Conservation (phyloP, 2,797 vertebrate species). For the Moxostoma hubbsi region DNA sequence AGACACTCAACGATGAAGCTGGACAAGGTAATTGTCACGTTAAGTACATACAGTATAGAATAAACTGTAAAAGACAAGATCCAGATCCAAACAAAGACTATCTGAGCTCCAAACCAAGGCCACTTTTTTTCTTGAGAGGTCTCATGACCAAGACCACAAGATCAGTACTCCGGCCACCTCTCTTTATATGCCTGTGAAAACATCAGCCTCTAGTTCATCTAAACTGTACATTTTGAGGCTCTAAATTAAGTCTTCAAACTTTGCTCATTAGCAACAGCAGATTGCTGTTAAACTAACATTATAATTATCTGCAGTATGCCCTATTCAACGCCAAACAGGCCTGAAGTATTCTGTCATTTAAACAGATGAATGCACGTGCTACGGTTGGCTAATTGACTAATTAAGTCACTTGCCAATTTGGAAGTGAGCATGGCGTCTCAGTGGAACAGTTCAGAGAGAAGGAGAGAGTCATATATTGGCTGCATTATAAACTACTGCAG, state of each 20-base stretch:
- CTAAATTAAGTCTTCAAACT: slow-evolving; percentile 36
- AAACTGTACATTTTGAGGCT: background rate
- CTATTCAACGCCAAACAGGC: slow-evolving; percentile 48
- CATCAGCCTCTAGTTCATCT: background rate
- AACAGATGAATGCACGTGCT: slow-evolving; percentile 58
- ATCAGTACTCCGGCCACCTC: background rate
- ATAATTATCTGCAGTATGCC: slow-evolving; percentile 59
- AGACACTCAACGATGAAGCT: no score
- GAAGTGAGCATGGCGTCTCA: slow-evolving; percentile 48
- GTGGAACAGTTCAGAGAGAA: slow-evolving; percentile 39
- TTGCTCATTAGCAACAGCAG: slow-evolving; percentile 2
- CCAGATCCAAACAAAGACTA: no score
- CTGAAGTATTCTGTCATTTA: slow-evolving; percentile 58
- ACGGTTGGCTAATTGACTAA: slow-evolving; percentile 62
- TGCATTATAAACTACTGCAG: slow-evolving; percentile 40
- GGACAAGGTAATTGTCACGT: no score
- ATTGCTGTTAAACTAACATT: slow-evolving; percentile 49
- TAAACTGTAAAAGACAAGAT: no score
- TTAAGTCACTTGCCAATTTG: slow-evolving; percentile 60
- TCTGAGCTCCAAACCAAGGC: no score
- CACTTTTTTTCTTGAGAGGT: no score
- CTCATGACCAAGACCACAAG: background rate
- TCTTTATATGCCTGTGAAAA: background rate
- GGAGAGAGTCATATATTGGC: slow-evolving; percentile 42
- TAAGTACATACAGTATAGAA: no score